phyloP scores from a whole-genome alignment of 2,113 vertebrate genomes.

The Pontoporia blainvillei region DNA sequence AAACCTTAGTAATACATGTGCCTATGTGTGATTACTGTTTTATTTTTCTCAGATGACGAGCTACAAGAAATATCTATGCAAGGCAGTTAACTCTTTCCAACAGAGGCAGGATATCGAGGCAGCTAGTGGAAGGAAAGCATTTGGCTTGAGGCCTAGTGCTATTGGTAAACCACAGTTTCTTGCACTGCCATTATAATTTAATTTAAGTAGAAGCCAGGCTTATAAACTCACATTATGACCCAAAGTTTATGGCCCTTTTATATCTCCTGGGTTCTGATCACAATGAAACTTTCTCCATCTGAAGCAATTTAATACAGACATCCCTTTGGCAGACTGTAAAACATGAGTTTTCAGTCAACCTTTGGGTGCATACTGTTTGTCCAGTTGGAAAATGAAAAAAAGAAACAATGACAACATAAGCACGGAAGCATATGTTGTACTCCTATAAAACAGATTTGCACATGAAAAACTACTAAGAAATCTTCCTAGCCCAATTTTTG shows the following conservation, averaged over 20 bases:
- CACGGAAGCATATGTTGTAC: slow-evolving; percentile 73
- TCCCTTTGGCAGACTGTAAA: slow-evolving; percentile 77
- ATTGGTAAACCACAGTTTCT: slow-evolving; percentile 78
- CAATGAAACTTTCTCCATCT: slow-evolving; percentile 77
- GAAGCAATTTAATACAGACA: slow-evolving; percentile 80
- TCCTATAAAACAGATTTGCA: slow-evolving; percentile 76
- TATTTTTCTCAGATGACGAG: slow-evolving; percentile 72
- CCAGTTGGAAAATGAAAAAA: slow-evolving; percentile 50
- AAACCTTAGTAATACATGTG: slow-evolving; percentile 58
- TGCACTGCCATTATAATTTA: slow-evolving; percentile 74
- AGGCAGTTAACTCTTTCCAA: slow-evolving; percentile 70
- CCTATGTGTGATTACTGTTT: slow-evolving; percentile 67
- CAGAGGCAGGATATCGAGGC: slow-evolving; percentile 38
- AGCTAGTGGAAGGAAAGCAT: slow-evolving; percentile 56
- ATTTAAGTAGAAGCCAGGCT: slow-evolving; percentile 79
- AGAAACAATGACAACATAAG: slow-evolving; percentile 69
- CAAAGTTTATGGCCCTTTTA: slow-evolving; percentile 76
- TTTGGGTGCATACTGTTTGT: slow-evolving; percentile 75
- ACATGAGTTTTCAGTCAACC: slow-evolving; percentile 75
- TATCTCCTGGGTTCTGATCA: slow-evolving; percentile 80
- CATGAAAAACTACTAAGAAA: slow-evolving; percentile 74
- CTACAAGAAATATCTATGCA: slow-evolving; percentile 61
- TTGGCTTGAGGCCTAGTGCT: slow-evolving; percentile 68
- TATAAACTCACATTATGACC: slow-evolving; percentile 79
- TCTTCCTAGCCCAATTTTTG: slow-evolving; percentile 68